These are phyloP conservation scores for Pelodytes ibericus DNA, from an alignment of 2,797 vertebrate genomes.

Conservation along the genomic window DNA sequence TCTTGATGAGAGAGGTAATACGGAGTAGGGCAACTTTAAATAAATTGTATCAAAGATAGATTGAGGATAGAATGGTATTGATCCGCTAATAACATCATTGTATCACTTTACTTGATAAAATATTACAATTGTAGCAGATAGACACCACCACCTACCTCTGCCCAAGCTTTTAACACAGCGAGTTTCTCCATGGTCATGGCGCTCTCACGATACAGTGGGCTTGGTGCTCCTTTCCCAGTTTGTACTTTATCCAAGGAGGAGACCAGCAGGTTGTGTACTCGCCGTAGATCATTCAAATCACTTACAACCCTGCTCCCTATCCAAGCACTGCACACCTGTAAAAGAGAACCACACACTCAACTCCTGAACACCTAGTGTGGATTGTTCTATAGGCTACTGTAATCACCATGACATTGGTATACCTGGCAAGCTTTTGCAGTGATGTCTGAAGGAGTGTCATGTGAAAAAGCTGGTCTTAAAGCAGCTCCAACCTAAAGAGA, in stretches of 20 bases:
- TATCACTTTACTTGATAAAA: no score
- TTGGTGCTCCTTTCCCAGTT: slow-evolving; percentile 90
- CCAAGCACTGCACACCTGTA: slow-evolving; percentile 95
- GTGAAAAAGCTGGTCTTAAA: slow-evolving; percentile 95
- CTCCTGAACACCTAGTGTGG: neutral
- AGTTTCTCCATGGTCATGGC: slow-evolving; percentile 98
- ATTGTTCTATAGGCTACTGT: neutral
- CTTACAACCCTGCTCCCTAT: slow-evolving; percentile 98
- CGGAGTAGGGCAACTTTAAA: no score
- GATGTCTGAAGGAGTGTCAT: slow-evolving; percentile 98
- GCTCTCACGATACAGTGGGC: slow-evolving; percentile 94
- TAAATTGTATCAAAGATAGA: no score
- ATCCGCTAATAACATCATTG: no score
- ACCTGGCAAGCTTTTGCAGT: slow-evolving; percentile 98
- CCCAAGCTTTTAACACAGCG: slow-evolving; percentile 96
- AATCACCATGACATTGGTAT: slow-evolving; percentile 14
- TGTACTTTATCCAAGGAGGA: slow-evolving; percentile 98
- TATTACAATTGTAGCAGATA: no score
- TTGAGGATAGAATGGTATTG: no score
- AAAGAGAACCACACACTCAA: slow-evolving; percentile 48
- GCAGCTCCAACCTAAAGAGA: slow-evolving; percentile 92
- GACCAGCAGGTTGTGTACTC: slow-evolving; percentile 96
- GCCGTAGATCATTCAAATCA: slow-evolving; percentile 95
- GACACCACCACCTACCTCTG: slow-evolving; percentile 89
- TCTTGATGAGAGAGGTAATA: no score